Conservation (phyloP, 30 jellyfish, hydroid and myxozoan genomes). For the Aurelia sp. region DNA sequence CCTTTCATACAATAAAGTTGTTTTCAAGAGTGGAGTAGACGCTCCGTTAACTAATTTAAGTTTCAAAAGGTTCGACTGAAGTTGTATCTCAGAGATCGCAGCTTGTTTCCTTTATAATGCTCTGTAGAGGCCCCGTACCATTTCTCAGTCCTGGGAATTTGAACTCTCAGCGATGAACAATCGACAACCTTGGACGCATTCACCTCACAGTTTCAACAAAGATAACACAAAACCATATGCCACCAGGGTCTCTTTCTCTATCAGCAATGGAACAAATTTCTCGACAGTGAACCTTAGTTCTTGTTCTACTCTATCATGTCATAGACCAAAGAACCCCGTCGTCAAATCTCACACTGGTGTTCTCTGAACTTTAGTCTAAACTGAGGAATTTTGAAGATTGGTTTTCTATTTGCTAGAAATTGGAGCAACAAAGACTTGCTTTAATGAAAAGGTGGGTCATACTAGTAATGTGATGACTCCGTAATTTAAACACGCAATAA, state of each 20-base stretch:
- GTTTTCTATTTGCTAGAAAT: neutral
- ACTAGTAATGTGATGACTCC: neutral
- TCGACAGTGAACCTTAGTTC: neutral
- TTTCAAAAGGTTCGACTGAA: constrained; percentile 3
- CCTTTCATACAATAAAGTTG: neutral
- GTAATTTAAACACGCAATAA: too few species aligned
- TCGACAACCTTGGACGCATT: constrained; percentile 20
- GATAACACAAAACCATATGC: neutral
- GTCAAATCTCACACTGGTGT: neutral
- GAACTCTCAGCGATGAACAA: constrained; percentile 31
- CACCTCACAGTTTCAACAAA: neutral
- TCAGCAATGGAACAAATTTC: neutral
- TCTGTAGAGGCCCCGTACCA: constrained; percentile 13
- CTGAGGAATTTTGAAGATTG: constrained; percentile 1
- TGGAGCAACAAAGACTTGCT: neutral
- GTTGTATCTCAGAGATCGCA: constrained; percentile 21
- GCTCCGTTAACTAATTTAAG: constrained; percentile 36
- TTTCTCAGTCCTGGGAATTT: constrained; percentile 52
- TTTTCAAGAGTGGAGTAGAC: neutral
- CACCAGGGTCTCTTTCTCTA: constrained; percentile 10
- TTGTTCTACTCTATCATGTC: neutral
- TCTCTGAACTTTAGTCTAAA: neutral
- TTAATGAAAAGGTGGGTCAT: neutral
- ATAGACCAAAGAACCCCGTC: neutral
- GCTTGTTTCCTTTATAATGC: constrained; percentile 49